phyloP scores from a whole-genome alignment of 2,888 invertebrate species.

The Idaea dimidiata region DNA sequence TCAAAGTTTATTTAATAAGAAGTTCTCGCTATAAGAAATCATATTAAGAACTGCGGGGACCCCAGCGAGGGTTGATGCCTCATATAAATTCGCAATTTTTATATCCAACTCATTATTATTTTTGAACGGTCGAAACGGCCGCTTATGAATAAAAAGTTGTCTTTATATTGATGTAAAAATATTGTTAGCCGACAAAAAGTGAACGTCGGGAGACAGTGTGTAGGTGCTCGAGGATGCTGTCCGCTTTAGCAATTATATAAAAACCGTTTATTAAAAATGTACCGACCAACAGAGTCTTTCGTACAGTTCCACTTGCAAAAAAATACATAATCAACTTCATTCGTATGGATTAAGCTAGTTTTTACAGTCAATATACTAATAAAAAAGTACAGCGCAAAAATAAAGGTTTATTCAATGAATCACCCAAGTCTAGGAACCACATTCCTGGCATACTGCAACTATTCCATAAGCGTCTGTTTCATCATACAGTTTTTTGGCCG shows the following conservation, averaged over 20 bases:
- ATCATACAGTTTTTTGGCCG: conserved; percentile 55
- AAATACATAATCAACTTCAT: conserved; percentile 28
- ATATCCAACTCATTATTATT: conserved; percentile 75
- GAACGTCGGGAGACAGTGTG: conserved; percentile 35
- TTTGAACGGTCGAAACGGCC: conserved; percentile 62
- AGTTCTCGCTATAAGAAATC: conserved; percentile 70
- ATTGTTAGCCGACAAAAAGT: conserved; percentile 60
- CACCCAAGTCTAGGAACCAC: conserved; percentile 37
- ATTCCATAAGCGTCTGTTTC: conserved; percentile 55
- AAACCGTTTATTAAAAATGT: conserved; percentile 44
- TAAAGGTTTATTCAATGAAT: background rate
- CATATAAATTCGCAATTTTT: conserved; percentile 76
- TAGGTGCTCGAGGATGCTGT: conserved; percentile 32
- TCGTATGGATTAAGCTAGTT: conserved; percentile 22
- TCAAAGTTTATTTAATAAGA: conserved; percentile 76
- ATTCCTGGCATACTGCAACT: conserved; percentile 61
- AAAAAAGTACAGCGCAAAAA: conserved; percentile 18
- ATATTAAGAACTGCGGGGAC: conserved; percentile 54
- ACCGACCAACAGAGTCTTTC: conserved; percentile 30
- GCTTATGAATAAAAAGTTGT: conserved; percentile 72
- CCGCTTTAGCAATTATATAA: conserved; percentile 39
- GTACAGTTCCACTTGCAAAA: conserved; percentile 34
- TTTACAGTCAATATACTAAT: conserved; percentile 23
- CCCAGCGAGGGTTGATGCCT: conserved; percentile 44
- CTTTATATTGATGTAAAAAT: conserved; percentile 75